Conservation (phyloP, 2,888 invertebrate genomes). For the Platypus cylindrus region DNA sequence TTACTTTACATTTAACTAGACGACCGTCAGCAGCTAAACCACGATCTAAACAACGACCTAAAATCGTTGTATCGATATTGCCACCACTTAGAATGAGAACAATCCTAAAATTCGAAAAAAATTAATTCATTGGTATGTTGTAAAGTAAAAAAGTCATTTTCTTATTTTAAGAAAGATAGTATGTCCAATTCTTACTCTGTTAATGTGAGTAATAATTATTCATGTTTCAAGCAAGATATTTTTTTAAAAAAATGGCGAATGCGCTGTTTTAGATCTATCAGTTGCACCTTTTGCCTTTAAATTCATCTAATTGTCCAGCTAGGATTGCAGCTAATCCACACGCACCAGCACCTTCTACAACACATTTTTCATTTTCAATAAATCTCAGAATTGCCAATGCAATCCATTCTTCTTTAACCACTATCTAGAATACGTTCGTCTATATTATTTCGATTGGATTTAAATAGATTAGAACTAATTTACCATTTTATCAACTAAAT, state of each 20-base stretch:
- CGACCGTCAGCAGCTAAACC: constrained; percentile 80
- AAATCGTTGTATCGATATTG: constrained; percentile 83
- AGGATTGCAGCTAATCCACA: constrained; percentile 55
- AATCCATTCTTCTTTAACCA: constrained; percentile 51
- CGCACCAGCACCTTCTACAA: constrained; percentile 63
- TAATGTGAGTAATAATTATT: too few relatives aligned
- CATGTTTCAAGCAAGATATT: too few relatives aligned
- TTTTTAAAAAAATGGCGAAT: too few relatives aligned
- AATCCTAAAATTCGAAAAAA: constrained; percentile 60
- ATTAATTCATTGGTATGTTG: too few relatives aligned
- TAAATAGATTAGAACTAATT: constrained; percentile 5
- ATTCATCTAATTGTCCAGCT: constrained; percentile 48
- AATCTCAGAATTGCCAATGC: constrained; percentile 50
- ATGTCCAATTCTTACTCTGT: too few relatives aligned
- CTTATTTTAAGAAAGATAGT: too few relatives aligned
- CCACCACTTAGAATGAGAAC: constrained; percentile 77
- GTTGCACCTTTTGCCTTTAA: constrained; percentile 57
- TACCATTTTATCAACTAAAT: constrained; percentile 56
- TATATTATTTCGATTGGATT: not conserved
- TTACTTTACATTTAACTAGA: constrained; percentile 60
- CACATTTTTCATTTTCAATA: constrained; percentile 54
- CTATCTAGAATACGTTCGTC: constrained; percentile 29
- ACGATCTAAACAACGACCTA: constrained; percentile 77
- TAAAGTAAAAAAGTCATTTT: too few relatives aligned
- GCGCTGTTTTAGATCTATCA: too few relatives aligned